Evolutionary conservation across 2,888 invertebrate species (phyloP).

Genomic region (Heliconius sara): DNA sequence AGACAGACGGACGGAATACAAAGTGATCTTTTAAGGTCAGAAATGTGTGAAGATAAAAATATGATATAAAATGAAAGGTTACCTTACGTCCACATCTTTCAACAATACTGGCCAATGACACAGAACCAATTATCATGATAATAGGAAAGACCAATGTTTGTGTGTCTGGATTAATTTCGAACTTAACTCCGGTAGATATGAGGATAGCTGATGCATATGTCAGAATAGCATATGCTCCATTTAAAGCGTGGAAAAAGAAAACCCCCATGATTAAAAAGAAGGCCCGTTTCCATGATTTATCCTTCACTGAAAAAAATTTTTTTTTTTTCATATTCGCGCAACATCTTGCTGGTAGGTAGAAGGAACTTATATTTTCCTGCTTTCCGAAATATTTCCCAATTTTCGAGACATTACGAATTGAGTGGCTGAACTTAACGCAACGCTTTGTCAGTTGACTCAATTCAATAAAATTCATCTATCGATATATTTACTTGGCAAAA

Average conservation of each 20-base stretch:
- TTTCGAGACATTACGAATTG: neutral
- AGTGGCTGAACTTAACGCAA: no score
- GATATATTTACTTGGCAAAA: no score
- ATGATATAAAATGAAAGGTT: no score
- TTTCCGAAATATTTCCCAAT: neutral
- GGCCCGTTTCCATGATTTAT: constrained; percentile 59
- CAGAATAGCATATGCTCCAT: constrained; percentile 56
- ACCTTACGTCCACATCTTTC: constrained; percentile 44
- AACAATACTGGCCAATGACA: constrained; percentile 53
- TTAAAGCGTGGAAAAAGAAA: constrained; percentile 51
- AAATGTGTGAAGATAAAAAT: no score
- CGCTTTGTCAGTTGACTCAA: no score
- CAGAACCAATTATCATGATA: constrained; percentile 56
- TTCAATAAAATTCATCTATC: neutral
- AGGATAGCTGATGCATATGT: constrained; percentile 58
- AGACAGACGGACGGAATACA: no score
- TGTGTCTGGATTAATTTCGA: constrained; percentile 54
- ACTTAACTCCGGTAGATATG: constrained; percentile 51
- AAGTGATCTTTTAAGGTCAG: no score
- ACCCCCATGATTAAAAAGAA: constrained; percentile 52
- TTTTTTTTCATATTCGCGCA: no score
- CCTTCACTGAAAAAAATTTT: constrained; percentile 54
- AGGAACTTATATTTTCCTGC: neutral
- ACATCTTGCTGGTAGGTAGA: no score
- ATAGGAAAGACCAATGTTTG: constrained; percentile 58